phyloP scores from a whole-genome alignment of 2,113 vertebrate species.

The Calidris pugnax region DNA sequence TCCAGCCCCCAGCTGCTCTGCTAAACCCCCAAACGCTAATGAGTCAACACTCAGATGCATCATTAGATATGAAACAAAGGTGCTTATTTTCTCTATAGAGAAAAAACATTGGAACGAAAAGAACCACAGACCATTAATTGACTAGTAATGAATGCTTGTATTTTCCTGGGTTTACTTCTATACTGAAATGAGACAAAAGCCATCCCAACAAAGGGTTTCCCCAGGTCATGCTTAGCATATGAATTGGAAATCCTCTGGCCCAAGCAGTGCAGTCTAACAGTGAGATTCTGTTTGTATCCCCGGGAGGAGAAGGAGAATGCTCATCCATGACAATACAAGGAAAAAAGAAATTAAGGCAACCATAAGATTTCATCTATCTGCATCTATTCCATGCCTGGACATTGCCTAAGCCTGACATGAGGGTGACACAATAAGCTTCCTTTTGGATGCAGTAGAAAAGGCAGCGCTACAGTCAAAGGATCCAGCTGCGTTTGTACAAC shows the following conservation, averaged over 20 bases:
- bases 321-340: not conserved
- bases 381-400: not conserved
- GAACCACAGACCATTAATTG: not conserved
- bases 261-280: not conserved
- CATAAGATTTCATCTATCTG: not conserved
- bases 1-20: not conserved
- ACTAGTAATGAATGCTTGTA: not conserved
- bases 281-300: not conserved
- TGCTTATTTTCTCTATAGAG: not conserved
- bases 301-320: not conserved
- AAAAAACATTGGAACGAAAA: accelerated
- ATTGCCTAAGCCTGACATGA: not conserved
- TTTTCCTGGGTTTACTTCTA: not conserved
- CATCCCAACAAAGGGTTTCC: not conserved
- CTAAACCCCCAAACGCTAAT: not conserved
- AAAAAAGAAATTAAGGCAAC: not conserved
- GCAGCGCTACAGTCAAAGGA: not conserved
- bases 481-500: not conserved
- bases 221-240: not conserved
- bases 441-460: not conserved
- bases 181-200: not conserved
- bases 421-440: not conserved
- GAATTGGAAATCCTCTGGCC: not conserved
- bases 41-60: not conserved
- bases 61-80: not conserved